These are phyloP conservation scores for Brachionus plicatilis DNA, from an alignment of 1,140 invertebrate species.

Conservation along the genomic window DNA sequence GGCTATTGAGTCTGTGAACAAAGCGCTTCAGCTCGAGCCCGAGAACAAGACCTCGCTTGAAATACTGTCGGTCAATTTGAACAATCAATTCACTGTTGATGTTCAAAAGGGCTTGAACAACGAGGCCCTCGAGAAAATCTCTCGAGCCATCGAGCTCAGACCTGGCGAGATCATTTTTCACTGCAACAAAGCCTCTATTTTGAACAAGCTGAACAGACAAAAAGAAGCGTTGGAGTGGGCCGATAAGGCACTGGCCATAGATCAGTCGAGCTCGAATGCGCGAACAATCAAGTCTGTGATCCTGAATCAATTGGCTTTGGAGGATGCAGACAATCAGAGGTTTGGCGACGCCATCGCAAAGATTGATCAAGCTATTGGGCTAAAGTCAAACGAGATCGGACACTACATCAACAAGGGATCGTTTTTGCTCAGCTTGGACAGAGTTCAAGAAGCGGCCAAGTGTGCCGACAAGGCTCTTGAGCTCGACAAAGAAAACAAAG, in stretches of 20 bases:
- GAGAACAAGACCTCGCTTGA: background rate
- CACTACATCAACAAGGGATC: constrained; percentile 19
- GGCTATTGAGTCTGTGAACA: background rate
- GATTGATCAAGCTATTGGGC: background rate
- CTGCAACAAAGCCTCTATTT: constrained; percentile 8
- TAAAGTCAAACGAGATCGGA: background rate
- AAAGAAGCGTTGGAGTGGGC: background rate
- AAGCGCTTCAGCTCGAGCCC: background rate
- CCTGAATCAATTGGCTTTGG: background rate
- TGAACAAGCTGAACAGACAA: background rate
- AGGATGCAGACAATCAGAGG: background rate
- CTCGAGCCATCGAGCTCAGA: background rate
- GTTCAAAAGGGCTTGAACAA: background rate
- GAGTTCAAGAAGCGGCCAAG: background rate
- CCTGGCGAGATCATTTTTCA: background rate
- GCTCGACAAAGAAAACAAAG: constrained; percentile 4
- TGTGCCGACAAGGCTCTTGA: background rate
- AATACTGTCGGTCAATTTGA: background rate
- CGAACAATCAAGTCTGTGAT: background rate
- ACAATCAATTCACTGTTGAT: constrained; percentile 5
- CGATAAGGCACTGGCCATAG: background rate
- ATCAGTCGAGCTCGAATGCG: background rate
- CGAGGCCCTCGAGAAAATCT: constrained; percentile 6
- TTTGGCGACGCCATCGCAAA: background rate
- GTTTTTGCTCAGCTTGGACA: background rate